phyloP scores from a whole-genome alignment of 2,113 vertebrate genomes.

The Pedetes capensis region DNA sequence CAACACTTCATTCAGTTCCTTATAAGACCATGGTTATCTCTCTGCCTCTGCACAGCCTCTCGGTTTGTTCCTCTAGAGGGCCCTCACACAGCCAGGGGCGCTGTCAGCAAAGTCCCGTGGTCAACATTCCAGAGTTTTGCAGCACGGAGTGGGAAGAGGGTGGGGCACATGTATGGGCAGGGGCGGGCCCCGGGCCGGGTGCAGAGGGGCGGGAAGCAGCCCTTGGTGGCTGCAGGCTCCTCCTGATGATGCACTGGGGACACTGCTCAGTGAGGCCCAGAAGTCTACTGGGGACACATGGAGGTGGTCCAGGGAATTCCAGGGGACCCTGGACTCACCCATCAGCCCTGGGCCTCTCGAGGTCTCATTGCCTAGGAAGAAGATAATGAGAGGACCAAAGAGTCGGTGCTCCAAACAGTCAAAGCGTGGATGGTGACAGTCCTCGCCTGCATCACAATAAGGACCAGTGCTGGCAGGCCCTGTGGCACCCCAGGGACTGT shows the following conservation, averaged over 20 bases:
- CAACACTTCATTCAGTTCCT: too few relatives aligned
- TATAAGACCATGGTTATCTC: too few relatives aligned
- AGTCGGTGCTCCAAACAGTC: background rate
- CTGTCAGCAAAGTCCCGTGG: too few relatives aligned
- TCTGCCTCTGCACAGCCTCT: too few relatives aligned
- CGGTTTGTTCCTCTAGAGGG: background rate
- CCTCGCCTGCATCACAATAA: fast-evolving
- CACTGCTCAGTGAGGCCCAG: background rate
- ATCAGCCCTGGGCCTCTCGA: fast-evolving
- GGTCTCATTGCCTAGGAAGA: background rate
- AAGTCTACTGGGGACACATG: background rate
- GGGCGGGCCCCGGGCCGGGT: fast-evolving
- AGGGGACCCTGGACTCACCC: background rate
- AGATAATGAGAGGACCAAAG: fast-evolving
- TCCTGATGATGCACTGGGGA: background rate
- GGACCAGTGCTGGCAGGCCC: fast-evolving
- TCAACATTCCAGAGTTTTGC: background rate
- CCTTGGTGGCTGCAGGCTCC: too few relatives aligned
- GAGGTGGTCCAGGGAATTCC: fast-evolving
- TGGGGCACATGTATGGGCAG: background rate
- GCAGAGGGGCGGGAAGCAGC: too few relatives aligned
- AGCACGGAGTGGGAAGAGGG: too few relatives aligned
- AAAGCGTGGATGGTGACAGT: background rate
- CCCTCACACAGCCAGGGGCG: background rate
- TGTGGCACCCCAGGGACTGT: background rate